These are phyloP conservation scores for Guaruba guarouba DNA, from an alignment of 2,113 vertebrate genomes.

Conservation along the genomic window DNA sequence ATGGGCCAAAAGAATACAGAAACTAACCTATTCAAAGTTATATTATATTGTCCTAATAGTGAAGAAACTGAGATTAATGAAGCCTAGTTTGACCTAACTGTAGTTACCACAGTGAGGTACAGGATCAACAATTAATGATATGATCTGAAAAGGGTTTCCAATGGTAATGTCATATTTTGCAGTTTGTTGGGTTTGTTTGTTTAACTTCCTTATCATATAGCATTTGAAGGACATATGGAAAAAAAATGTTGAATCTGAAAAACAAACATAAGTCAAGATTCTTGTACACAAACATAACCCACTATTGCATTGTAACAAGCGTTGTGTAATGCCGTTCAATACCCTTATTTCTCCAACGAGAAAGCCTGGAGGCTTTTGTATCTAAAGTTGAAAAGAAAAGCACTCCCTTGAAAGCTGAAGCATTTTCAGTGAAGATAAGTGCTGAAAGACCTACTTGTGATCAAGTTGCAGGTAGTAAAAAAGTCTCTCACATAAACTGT, in stretches of 20 bases:
- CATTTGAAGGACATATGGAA: not conserved
- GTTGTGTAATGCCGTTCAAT: not conserved
- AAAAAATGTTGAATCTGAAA: not conserved
- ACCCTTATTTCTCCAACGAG: not conserved
- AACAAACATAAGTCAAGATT: not conserved
- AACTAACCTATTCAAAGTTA: not conserved
- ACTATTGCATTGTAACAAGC: fast-evolving
- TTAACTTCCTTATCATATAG: not conserved
- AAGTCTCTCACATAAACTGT: not conserved
- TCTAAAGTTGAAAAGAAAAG: not conserved
- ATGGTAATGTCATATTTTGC: not conserved
- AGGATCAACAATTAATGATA: not conserved
- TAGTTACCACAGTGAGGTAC: not conserved
- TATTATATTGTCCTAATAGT: not conserved
- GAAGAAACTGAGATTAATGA: not conserved
- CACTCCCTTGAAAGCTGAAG: not conserved
- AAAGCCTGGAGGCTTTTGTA: not conserved
- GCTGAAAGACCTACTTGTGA: not conserved
- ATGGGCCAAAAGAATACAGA: not conserved
- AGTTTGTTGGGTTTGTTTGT: not conserved
- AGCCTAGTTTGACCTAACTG: not conserved
- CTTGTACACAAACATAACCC: not conserved
- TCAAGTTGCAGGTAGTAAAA: not conserved
- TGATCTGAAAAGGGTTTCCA: not conserved
- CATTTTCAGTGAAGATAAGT: not conserved